These are phyloP conservation scores for Zosterops pallidus DNA, from an alignment of 2,113 vertebrate species.

Conservation along the genomic window DNA sequence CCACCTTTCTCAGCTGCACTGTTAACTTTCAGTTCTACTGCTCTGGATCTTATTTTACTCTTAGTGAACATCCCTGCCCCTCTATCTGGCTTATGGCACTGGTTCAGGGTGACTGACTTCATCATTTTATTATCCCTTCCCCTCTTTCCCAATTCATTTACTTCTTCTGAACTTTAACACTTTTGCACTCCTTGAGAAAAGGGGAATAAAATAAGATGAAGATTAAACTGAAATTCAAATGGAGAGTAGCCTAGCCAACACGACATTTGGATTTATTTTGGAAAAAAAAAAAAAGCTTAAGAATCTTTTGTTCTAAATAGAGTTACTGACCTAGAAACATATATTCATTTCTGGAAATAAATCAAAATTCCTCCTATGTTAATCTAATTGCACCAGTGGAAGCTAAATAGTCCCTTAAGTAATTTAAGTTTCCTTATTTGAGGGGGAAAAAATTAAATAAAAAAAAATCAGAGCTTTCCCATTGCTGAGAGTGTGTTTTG, in stretches of 20 bases:
- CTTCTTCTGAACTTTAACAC: not conserved
- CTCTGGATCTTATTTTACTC: not conserved
- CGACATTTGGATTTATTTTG: not conserved
- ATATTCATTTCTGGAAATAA: conserved; percentile 62
- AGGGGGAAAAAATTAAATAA: not conserved
- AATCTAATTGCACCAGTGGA: conserved; percentile 62
- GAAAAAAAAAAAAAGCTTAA: conserved; percentile 35
- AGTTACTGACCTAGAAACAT: conserved; percentile 56
- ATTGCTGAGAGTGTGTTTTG: not conserved
- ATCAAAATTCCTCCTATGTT: conserved; percentile 58
- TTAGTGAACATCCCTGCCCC: not conserved
- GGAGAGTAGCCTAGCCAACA: not conserved
- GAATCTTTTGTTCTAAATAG: conserved; percentile 50
- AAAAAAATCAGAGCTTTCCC: not conserved
- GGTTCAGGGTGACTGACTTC: not conserved
- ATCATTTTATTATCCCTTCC: not conserved
- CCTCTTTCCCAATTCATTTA: not conserved
- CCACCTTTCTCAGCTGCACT: not conserved
- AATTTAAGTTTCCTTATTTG: conserved; percentile 69
- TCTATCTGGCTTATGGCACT: not conserved
- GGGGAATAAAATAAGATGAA: not conserved
- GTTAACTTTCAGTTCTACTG: not conserved
- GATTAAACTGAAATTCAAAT: not conserved
- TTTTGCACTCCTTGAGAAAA: not conserved
- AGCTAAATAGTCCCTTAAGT: conserved; percentile 68